phyloP scores from a whole-genome alignment of 2,888 invertebrate genomes.

The Drosophila niveifrons region DNA sequence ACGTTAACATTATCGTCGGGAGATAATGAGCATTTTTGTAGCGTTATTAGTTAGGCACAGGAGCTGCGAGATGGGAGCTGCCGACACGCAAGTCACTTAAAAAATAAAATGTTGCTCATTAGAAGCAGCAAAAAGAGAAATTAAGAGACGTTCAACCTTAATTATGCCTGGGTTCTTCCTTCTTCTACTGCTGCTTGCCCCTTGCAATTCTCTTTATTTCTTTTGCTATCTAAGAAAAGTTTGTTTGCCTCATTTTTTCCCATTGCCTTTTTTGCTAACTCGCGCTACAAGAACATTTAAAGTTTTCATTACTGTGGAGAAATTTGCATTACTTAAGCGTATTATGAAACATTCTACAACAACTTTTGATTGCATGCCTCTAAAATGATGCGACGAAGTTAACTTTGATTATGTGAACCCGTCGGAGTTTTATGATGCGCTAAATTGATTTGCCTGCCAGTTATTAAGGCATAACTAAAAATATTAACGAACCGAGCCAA shows the following conservation, averaged over 20 bases:
- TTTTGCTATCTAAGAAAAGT: slow-evolving; percentile 54
- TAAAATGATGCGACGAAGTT: slow-evolving; percentile 40
- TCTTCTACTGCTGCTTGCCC: slow-evolving; percentile 1
- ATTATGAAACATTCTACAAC: slow-evolving; percentile 32
- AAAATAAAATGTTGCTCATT: slow-evolving; percentile 76
- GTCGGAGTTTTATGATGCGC: slow-evolving; percentile 66
- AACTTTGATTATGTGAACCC: slow-evolving; percentile 57
- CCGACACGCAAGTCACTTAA: slow-evolving; percentile 70
- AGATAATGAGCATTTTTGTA: slow-evolving; percentile 39
- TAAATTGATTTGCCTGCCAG: slow-evolving; percentile 74
- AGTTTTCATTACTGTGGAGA: slow-evolving; percentile 57
- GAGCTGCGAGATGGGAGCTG: slow-evolving; percentile 25
- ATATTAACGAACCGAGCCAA: slow-evolving; percentile 68
- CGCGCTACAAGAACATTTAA: slow-evolving; percentile 51
- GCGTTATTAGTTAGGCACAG: slow-evolving; percentile 44
- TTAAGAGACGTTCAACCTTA: slow-evolving; percentile 76
- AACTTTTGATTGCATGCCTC: slow-evolving; percentile 58
- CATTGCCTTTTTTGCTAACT: slow-evolving; percentile 34
- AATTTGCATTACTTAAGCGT: slow-evolving; percentile 50
- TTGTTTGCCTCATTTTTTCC: slow-evolving; percentile 51
- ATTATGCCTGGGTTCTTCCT: slow-evolving; percentile 53
- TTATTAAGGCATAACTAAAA: slow-evolving; percentile 76
- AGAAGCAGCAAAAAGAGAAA: slow-evolving; percentile 57
- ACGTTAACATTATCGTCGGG: neutral
- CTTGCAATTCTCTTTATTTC: slow-evolving; percentile 22